Evolutionary conservation across 2,888 invertebrate species (phyloP).

Genomic region (Tachystola acroxantha): DNA sequence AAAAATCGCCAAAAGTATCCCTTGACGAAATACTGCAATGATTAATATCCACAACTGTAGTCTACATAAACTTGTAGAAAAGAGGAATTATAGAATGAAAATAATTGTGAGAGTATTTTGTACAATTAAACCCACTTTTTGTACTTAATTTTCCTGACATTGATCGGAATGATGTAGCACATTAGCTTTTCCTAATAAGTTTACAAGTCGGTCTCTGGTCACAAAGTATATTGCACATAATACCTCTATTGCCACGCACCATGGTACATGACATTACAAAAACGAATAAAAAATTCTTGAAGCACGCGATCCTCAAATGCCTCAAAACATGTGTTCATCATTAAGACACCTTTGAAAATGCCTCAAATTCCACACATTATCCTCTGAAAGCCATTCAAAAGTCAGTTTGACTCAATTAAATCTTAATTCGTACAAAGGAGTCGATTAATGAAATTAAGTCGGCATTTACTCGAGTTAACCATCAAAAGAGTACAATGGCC

Average conservation of each 20-base stretch:
- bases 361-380: conserved; percentile 58
- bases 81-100: too few relatives aligned
- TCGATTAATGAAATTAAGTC: conserved; percentile 78
- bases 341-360: conserved; percentile 57
- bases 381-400: conserved; percentile 43
- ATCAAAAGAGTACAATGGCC: conserved; percentile 61
- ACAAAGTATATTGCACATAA: conserved; percentile 1
- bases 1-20: too few relatives aligned
- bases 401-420: conserved; percentile 73
- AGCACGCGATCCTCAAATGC: conserved; percentile 51
- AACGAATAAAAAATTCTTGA: conserved; percentile 27
- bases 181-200: too few relatives aligned
- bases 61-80: too few relatives aligned
- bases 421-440: conserved; percentile 73
- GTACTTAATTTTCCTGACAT: too few relatives aligned
- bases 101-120: too few relatives aligned
- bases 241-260: conserved; percentile 18
- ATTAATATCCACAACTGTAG: too few relatives aligned
- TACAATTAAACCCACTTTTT: too few relatives aligned
- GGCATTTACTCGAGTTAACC: conserved; percentile 72
- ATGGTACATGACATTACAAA: conserved; percentile 13
- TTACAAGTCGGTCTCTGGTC: too few relatives aligned
- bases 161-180: too few relatives aligned
- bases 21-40: too few relatives aligned
- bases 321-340: conserved; percentile 59